Evolutionary conservation across 1,140 invertebrate genomes (phyloP), one percentile per base, ranked within the genome.

Genomic region (Aphelinus certus): DNA sequence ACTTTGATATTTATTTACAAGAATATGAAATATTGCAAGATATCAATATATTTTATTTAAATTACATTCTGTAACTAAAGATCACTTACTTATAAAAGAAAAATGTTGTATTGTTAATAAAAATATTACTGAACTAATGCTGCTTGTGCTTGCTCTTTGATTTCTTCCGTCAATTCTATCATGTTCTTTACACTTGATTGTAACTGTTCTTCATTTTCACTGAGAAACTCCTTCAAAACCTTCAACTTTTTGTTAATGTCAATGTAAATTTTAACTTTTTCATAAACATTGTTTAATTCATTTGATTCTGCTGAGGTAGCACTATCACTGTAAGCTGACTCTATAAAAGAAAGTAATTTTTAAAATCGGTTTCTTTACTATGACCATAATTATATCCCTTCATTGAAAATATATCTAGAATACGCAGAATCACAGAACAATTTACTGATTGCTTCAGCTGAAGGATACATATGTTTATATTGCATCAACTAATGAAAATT

Each of bases 91-190:
- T 56, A 26, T 56, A 9, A 56, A 56, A 6, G 7, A 56, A 9
- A 9, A 56, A 5, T 42, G n/a, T 3, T 63, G 3, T 48, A 63
- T 46, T 0, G 7, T 47, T 5, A 63, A 2, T 4, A 71, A 53
- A 53, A 71, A 47, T 26, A 63, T 43, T 63, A 76, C 42, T 77
- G 42, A 57, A 80, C 67, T 55, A 88, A 74, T 76, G 86, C 86
- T 62, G 83, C 81, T 70, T 83, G 77, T 6, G 85, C 85, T 78
- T 87, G 82, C 62, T 85, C 78, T 69, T 80, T 83, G 63, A 88
- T 87, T 9, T 85, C 79, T 72, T 86, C 77, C 1, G 83, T 81
- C 67, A 87, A 80, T 76, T 72, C 78, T 46, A 77, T 80, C 71
- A 88, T 83, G 65, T 83, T 81, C n/a, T 81, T 72, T 2, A 82